Evolutionary conservation across 64 coral and sea anemone genomes (phyloP).

Genomic region (Trachythela sp.): DNA sequence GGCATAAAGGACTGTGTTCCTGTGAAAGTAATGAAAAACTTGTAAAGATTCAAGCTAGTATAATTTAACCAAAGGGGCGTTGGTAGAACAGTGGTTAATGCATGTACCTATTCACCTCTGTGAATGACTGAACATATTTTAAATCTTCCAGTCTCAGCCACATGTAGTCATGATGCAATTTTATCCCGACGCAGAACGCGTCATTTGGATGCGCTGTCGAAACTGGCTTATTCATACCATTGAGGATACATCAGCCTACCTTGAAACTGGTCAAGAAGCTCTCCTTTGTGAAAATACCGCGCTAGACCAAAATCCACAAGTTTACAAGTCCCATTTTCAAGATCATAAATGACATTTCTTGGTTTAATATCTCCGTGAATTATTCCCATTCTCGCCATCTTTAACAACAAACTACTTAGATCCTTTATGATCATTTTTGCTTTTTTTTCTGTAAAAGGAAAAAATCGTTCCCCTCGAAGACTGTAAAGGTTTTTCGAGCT

Average conservation of each 20-base stretch:
- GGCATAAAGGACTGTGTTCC: conserved; percentile 1
- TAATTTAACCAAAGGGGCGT: too few relatives aligned
- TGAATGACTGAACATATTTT: too few relatives aligned
- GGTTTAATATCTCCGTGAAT: background rate
- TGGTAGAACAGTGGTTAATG: too few relatives aligned
- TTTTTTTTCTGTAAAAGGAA: background rate
- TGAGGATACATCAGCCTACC: too few relatives aligned
- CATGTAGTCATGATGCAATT: too few relatives aligned
- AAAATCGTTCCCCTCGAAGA: background rate
- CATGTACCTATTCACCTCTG: too few relatives aligned
- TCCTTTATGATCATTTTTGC: background rate
- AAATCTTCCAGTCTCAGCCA: too few relatives aligned
- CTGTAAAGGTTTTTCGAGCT: background rate
- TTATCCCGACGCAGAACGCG: too few relatives aligned
- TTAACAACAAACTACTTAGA: background rate
- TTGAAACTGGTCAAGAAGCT: background rate
- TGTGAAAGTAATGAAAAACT: too few relatives aligned
- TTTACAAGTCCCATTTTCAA: background rate
- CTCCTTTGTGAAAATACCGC: background rate
- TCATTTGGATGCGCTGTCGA: too few relatives aligned
- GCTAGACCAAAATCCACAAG: background rate
- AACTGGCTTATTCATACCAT: too few relatives aligned
- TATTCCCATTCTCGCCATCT: background rate
- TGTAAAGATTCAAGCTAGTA: too few relatives aligned
- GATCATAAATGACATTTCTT: background rate